Percentiles rank a stretch among this genome's conserved stretches.
phyloP scores from a whole-genome alignment of 2,888 invertebrate species.

The Spodoptera picta region DNA sequence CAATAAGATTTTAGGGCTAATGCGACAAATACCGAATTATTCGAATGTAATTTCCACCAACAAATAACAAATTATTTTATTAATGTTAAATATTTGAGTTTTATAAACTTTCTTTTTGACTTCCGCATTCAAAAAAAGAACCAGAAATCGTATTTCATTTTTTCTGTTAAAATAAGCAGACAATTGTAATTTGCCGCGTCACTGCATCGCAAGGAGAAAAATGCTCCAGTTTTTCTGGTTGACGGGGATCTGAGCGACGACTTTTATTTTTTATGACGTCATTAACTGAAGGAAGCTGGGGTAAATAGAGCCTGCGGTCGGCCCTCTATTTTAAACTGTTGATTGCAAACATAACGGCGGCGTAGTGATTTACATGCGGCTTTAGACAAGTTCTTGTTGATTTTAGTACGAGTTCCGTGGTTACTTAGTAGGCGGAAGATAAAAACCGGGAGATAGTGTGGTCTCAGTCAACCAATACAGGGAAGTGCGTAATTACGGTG shows the following conservation, averaged over 20 bases:
- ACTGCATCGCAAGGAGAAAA: conserved; percentile 72
- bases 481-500: conserved; percentile 14
- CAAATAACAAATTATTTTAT: too few species aligned
- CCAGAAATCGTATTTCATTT: conserved; percentile 41
- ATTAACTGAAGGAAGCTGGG: conserved; percentile 83
- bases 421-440: conserved; percentile 42
- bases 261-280: conserved; percentile 86
- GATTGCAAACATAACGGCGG: conserved; percentile 68
- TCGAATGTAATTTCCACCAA: too few species aligned
- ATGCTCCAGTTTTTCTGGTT: conserved; percentile 71
- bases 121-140: conserved; percentile 32
- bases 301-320: conserved; percentile 81
- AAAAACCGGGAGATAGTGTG: conserved; percentile 38
- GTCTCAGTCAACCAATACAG: conserved; percentile 32
- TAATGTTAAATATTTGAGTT: conserved; percentile 1
- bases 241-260: conserved; percentile 71
- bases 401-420: conserved; percentile 50
- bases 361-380: conserved; percentile 58
- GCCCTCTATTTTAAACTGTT: conserved; percentile 74
- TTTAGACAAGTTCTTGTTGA: conserved; percentile 52
- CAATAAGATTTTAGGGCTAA: too few species aligned
- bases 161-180: conserved; percentile 60
- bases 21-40: too few species aligned
- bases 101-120: conserved; percentile 10
- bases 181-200: conserved; percentile 81